These are phyloP conservation scores for Zapornia atra DNA, from an alignment of 2,113 vertebrate species.

Conservation along the genomic window DNA sequence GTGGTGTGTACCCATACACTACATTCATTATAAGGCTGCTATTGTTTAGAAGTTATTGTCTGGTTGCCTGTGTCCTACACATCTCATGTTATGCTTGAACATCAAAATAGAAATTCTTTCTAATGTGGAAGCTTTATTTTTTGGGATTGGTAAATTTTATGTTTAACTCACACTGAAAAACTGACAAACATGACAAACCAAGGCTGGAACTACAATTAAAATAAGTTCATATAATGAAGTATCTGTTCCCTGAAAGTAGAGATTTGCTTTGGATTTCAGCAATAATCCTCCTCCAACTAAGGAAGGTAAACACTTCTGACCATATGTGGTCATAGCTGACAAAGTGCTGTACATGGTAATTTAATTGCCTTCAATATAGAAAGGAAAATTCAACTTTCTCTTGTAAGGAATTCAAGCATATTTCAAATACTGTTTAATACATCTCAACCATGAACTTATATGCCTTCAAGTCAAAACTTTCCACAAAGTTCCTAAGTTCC, in stretches of 20 bases:
- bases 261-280: constrained; percentile 14
- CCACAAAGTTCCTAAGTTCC: background rate
- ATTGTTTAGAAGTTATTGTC: background rate
- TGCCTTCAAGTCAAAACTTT: background rate
- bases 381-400: background rate
- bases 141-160: background rate
- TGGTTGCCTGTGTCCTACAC: background rate
- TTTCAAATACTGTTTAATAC: background rate
- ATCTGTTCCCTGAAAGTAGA: background rate
- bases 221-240: background rate
- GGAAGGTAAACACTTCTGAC: background rate
- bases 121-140: background rate
- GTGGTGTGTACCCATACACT: background rate
- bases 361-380: background rate
- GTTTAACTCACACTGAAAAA: background rate
- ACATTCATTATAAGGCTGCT: background rate
- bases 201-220: background rate
- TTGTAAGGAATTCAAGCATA: background rate
- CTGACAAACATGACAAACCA: background rate
- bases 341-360: background rate
- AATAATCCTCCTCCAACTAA: background rate
- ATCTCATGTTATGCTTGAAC: background rate
- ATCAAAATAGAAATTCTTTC: background rate
- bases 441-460: background rate
- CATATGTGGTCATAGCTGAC: background rate